Evolutionary conservation across 1,140 invertebrate species (phyloP), one percentile per base, ranked within the genome.

Genomic region (Oncopeltus fasciatus): DNA sequence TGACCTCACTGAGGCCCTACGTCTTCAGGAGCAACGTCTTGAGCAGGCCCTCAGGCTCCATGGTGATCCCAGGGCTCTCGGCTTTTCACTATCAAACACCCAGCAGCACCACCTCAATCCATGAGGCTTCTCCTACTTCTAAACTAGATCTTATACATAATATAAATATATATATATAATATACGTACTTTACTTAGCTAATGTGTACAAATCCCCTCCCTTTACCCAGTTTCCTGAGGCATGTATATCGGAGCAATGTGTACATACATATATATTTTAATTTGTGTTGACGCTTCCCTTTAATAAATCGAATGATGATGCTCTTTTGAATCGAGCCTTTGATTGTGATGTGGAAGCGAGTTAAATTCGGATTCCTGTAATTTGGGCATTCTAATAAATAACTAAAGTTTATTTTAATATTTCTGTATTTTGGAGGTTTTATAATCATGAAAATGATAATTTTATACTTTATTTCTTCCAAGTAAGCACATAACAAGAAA

Each of bases 41-140:
- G 87, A 89, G 69, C 88, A 90, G 67, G 87, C 88, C 9, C 71
- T 90, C 64, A 80, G 88, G 67, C 78, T 90, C 66, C 87, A 89
- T 70, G 79, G 79, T 59, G 78, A 83, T 69, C 81, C 82, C 1
- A 76, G 82, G 44, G 78, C 81, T 31, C 70, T 84, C 38, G 83
- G 82, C 57, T 83, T 84, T 69, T 78, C 80, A 27, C 74, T 83
- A 24, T 69, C 72, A 43, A 71, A 71, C 67, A 75, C 60, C 56
- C 67, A 66, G 57, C 68, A 70, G 56, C 68, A 69, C 44, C 69
- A 70, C 53, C 65, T 68, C 43, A 68, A 70, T 46, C 68, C 69
- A 64, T 69, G 67, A 70, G 66, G 65, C 62, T 68, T 68, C 67
- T 64, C 60, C 38, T 68, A 68, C 43, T 68, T 68, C 65, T 68